Evolutionary conservation across 2,888 invertebrate genomes (phyloP).

Genomic region (Sialis lutaria): DNA sequence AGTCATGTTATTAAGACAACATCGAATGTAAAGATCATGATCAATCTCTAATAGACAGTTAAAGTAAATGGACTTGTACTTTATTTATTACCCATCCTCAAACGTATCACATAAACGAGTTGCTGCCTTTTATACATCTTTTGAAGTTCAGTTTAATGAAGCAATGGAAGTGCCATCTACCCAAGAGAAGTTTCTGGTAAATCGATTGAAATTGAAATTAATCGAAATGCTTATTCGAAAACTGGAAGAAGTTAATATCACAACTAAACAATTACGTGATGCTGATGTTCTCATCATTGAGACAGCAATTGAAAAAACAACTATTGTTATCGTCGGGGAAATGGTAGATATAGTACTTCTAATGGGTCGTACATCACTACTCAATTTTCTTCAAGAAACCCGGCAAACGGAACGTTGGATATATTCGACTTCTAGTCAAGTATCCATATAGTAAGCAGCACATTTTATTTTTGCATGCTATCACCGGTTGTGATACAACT

Average conservation of each 20-base stretch:
- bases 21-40: too few species aligned
- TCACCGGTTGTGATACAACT: constrained; percentile 10
- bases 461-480: constrained; percentile 9
- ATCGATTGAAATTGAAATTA: background rate
- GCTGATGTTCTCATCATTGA: background rate
- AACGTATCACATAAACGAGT: too few species aligned
- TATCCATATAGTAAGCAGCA: background rate
- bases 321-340: background rate
- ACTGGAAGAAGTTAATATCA: background rate
- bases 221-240: background rate
- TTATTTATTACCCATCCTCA: too few species aligned
- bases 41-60: too few species aligned
- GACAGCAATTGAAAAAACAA: background rate
- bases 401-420: background rate
- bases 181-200: background rate
- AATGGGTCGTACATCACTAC: background rate
- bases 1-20: too few species aligned
- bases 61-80: too few species aligned
- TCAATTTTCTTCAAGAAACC: background rate
- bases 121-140: background rate
- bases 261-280: background rate
- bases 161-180: background rate
- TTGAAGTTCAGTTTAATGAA: constrained; percentile 1
- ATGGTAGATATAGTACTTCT: background rate
- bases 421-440: background rate